phyloP scores from a whole-genome alignment of 2,888 invertebrate species.

The Nemotelus nigrinus region DNA sequence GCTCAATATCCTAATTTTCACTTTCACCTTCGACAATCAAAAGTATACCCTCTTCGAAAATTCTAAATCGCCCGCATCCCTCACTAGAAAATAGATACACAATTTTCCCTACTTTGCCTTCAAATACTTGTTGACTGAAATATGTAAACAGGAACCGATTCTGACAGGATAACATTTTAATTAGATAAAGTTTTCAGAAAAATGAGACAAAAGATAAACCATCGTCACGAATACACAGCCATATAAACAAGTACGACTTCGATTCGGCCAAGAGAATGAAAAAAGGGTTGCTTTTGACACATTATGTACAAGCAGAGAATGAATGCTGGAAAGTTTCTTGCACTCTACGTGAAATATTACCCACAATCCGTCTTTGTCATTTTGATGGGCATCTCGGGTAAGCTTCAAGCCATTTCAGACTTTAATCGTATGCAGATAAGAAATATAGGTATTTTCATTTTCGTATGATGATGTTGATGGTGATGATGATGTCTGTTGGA shows the following conservation, averaged over 20 bases:
- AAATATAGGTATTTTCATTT: too few relatives aligned
- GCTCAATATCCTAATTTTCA: too few relatives aligned
- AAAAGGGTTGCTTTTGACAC: conserved; percentile 39
- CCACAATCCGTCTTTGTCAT: conserved; percentile 40
- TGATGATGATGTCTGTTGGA: too few relatives aligned
- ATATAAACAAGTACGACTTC: neutral
- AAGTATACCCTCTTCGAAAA: too few relatives aligned
- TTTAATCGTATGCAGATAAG: conserved; percentile 25
- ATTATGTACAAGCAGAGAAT: conserved; percentile 16
- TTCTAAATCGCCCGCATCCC: too few relatives aligned
- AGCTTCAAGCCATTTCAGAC: neutral
- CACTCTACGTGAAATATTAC: conserved; percentile 38
- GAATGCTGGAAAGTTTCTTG: conserved; percentile 26
- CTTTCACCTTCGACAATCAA: too few relatives aligned
- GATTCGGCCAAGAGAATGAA: neutral
- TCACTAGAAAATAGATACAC: too few relatives aligned
- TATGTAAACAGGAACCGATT: conserved; percentile 8
- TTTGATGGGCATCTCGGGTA: conserved; percentile 28
- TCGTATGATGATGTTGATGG: too few relatives aligned
- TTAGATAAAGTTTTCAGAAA: conserved; percentile 18
- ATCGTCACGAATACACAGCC: too few relatives aligned
- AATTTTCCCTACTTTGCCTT: too few relatives aligned
- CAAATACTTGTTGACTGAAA: conserved; percentile 33
- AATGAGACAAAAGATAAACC: conserved; percentile 9
- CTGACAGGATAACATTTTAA: conserved; percentile 25